These are phyloP conservation scores for Drosophila glabriapex DNA, from an alignment of 2,888 invertebrate species.

Conservation along the genomic window DNA sequence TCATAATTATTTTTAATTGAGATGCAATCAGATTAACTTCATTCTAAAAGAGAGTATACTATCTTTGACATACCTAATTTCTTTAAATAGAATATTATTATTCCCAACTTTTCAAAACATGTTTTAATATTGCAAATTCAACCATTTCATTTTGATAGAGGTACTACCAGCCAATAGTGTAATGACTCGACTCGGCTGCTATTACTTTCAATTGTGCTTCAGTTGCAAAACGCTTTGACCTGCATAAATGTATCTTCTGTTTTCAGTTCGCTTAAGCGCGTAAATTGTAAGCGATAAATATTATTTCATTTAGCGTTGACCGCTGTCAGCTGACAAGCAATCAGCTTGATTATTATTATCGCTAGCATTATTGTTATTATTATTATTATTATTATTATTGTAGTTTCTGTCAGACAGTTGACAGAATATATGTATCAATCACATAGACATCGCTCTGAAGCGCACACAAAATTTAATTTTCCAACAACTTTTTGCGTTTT, in stretches of 20 bases:
- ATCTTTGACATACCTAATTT: not conserved
- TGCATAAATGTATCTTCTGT: conserved; percentile 7
- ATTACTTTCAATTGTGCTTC: conserved; percentile 26
- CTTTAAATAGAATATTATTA: not conserved
- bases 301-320: conserved; percentile 58
- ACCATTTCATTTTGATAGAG: conserved; percentile 44
- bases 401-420: conserved; percentile 55
- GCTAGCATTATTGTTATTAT: conserved; percentile 37
- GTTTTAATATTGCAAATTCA: not conserved
- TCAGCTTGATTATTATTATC: conserved; percentile 45
- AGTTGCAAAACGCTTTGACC: conserved; percentile 8
- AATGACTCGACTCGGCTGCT: conserved; percentile 6
- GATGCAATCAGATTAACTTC: not conserved
- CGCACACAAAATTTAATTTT: conserved; percentile 51
- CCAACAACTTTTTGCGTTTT: conserved; percentile 37
- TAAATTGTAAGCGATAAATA: conserved; percentile 75
- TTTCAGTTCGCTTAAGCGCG: conserved; percentile 26
- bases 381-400: conserved; percentile 33
- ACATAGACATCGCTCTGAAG: conserved; percentile 32
- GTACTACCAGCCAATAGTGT: conserved; percentile 14
- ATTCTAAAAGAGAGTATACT: not conserved
- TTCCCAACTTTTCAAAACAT: not conserved
- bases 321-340: conserved; percentile 34
- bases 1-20: not conserved
- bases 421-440: conserved; percentile 54